Evolutionary conservation across 2,113 vertebrate species (phyloP), one percentile per base, ranked within the genome.

Genomic region (Saccopteryx leptura): DNA sequence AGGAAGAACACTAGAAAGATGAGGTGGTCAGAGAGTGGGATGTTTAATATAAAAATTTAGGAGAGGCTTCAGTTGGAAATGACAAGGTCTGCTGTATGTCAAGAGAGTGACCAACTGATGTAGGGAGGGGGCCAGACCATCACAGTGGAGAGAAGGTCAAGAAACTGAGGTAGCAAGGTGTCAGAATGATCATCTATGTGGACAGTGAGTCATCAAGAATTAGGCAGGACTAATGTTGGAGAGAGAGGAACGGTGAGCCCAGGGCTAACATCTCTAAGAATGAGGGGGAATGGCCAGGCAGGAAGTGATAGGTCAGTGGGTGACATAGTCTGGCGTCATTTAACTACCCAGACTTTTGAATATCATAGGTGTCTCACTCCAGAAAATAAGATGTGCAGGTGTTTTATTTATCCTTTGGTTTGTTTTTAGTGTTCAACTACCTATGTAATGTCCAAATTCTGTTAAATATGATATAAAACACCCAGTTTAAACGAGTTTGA

Each of bases 341-440:
- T n/a, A 7, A 65, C 17, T 54, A 74, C 6, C 24, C 7, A 39
- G 26, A 56, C 31, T 90, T 78, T 50, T 88, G 60, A 71, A 48
- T 69, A 56, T 46, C 56, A 65, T 15, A 31, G 24, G 63, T 75
- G 23, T 54, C 50, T 93, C 48, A 61, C 31, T 84, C 46, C 12
- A 68, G 76, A 76, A 92, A 90, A 33, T 33, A 84, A 85, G 61
- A 23, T 61, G 31, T 80, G 17, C 24, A 61, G 9, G 69, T 60
- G 24, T 48, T 63, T 82, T 69, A 18, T 72, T 14, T 90, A 8
- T 52, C 63, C 65, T 2, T 84, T 26, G 52, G 13, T 66, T 17
- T 66, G 26, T 84, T 66, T 91, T 96, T 91, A 72, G 21, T 46
- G 72, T 92, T 71, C 71, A n/a, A 33, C 80, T 61, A 74, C n/a